These are phyloP conservation scores for Verasper variegatus DNA, from an alignment of 2,113 vertebrate species.

Conservation along the genomic window DNA sequence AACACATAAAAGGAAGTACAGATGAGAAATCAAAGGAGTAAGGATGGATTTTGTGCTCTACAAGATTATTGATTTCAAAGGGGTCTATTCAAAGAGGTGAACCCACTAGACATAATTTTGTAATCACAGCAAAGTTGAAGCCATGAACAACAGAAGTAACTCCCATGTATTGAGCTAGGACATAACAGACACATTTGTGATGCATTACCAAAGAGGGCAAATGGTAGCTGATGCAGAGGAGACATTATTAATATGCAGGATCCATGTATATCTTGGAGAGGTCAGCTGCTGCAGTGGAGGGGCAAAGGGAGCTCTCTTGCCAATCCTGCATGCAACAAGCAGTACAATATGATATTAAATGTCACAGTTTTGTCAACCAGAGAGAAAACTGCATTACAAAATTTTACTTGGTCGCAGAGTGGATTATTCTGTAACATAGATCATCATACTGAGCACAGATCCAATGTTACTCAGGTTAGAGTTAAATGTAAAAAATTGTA, in stretches of 20 bases:
- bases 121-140: not conserved
- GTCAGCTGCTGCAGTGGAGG: conserved; percentile 88
- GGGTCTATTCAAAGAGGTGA: not conserved
- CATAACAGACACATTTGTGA: conserved; percentile 22
- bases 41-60: conserved; percentile 3
- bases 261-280: conserved; percentile 90
- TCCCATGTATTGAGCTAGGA: not conserved
- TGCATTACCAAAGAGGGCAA: conserved; percentile 26
- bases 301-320: conserved; percentile 87
- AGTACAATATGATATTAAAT: conserved; percentile 92
- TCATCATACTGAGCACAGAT: not conserved
- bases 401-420: not conserved
- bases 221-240: conserved; percentile 65
- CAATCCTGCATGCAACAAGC: conserved; percentile 99
- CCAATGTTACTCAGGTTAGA: conserved; percentile 40
- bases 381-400: not conserved
- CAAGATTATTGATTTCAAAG: not conserved
- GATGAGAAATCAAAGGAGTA: conserved; percentile 47
- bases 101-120: not conserved
- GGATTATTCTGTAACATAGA: not conserved
- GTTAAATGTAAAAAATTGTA: not conserved
- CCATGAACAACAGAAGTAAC: conserved; percentile 3
- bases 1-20: conserved; percentile 48
- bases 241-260: conserved; percentile 88
- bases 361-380: conserved; percentile 79